Evolutionary conservation across 2,888 invertebrate genomes (phyloP), one percentile per base, ranked within the genome.

Genomic region (Drosophila siamana): DNA sequence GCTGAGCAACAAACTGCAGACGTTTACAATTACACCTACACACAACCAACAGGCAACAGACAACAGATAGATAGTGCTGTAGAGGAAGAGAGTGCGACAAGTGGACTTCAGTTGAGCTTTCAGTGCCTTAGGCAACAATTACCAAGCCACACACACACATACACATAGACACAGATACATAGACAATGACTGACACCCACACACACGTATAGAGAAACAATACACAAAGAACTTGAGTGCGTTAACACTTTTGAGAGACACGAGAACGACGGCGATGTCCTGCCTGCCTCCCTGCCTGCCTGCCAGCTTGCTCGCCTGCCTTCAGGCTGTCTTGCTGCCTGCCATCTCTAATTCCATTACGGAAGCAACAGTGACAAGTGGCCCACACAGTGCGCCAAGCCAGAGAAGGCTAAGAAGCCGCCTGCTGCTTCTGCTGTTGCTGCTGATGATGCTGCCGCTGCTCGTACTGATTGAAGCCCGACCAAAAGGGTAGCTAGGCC

Each of bases 361-460:
- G 82, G 86, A 82, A 88, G 83, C 86, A 88, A 86, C 80, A 83
- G 88, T 82, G 83, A 88, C 83, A 88, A 83, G 83, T 88, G 88
- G 86, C 74, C 65, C 66, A 63, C 66, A 70, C 61, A 56, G 69
- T 65, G 78, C 61, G 64, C 19, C 52, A 26, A 22, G 22, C 13
- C 24, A 24, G 13, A 41, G 28, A 19, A 1, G 52, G 28, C 52
- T 44, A 47, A 57, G 69, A 43, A 59, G 59, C 54, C 41, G 19
- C 19, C 19, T 3, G 19, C 19, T 19, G 19, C 19, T 19, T 2
- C 19, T 3, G 19, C 3, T 2, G 19, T 3, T 19, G 19, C 19
- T 3, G 19, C 19, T 19, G 19, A 1, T 19, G 19, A 1, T 3
- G 3, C 19, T 19, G 19, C 19, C 3, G 19, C 19, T 19, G 19